Evolutionary conservation across 2,888 invertebrate species (phyloP).

Genomic region (Drosophila subquinaria): DNA sequence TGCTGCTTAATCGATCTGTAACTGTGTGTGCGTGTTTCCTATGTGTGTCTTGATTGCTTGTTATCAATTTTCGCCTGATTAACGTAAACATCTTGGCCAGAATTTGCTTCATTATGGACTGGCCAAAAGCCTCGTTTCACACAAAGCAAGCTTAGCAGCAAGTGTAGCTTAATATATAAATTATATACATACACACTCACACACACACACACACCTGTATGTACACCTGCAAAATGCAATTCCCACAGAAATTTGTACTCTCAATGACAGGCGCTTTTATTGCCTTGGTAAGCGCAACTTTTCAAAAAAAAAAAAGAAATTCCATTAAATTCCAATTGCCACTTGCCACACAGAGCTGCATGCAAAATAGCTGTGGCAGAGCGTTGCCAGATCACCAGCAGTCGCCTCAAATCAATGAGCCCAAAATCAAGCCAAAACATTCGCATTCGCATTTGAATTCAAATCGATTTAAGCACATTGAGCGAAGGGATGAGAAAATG

Average conservation of each 20-base stretch:
- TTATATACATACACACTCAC: not conserved
- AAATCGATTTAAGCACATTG: not conserved
- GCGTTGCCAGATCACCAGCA: not conserved
- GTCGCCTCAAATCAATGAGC: no score
- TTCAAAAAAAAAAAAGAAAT: not conserved
- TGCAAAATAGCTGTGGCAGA: conserved; percentile 3
- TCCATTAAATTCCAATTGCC: not conserved
- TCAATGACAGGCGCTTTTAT: not conserved
- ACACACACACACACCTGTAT: not conserved
- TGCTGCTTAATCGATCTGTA: conserved; percentile 6
- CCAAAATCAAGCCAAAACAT: not conserved
- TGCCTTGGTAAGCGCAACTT: conserved; percentile 11
- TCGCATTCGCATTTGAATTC: no score
- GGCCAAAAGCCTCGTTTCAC: conserved; percentile 14
- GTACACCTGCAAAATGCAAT: conserved; percentile 3
- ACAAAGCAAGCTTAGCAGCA: conserved; percentile 22
- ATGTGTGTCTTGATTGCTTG: conserved; percentile 12
- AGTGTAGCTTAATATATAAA: not conserved
- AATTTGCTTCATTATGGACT: conserved; percentile 23
- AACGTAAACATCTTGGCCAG: conserved; percentile 16
- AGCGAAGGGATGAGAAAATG: not conserved
- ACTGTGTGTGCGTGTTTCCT: not conserved
- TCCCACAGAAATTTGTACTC: conserved; percentile 1
- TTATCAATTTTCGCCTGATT: conserved; percentile 22
- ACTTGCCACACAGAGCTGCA: conserved; percentile 1